Evolutionary conservation across 2,113 vertebrate genomes (phyloP), one percentile per base, ranked within the genome.

Genomic region (Proterorhinus semilunaris): DNA sequence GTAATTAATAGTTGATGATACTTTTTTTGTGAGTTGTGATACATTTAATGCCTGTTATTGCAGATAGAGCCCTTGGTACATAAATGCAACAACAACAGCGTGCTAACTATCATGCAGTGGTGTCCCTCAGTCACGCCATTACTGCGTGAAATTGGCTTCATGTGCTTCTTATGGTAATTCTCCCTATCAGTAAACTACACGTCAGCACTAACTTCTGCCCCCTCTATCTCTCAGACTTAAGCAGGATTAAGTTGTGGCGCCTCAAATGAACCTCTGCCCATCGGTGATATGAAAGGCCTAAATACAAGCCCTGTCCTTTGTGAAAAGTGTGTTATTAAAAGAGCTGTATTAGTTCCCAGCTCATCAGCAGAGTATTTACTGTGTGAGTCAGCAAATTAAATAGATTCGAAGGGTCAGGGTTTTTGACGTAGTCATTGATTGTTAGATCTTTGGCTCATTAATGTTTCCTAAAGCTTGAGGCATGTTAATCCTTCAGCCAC

Each of bases 161-260:
- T 76, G 81, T 81, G 83, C 76, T 76, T 80, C 77, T 86, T 76
- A 87, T 84, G 85, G 67, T 82, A 89, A 86, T 86, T 69, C 80
- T 72, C 74, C 58, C 67, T 72, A 75, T 86, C 78, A 79, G 72
- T 70, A 68, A 61, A 69, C 54, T 8, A 15, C 74, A 68, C 51
- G 88, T 88, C 88, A 90, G 85, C 88, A 80, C 59, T 85, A 86
- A 86, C 62, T 58, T 73, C 70, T 5, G 66, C 83, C 74, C 62
- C 10, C 75, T 71, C 81, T 77, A 78, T 87, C 78, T 86, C 45
- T 66, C 82, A 10, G 74, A 75, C 79, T 80, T 82, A 80, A 88
- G 80, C 76, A 76, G 81, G 87, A 91, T 90, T 87, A 88, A 79
- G 82, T 70, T 58, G 72, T 3, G 72, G 73, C 9, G 46, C 76